These are phyloP conservation scores for Zeus faber DNA, from an alignment of 2,113 vertebrate species.

Conservation along the genomic window DNA sequence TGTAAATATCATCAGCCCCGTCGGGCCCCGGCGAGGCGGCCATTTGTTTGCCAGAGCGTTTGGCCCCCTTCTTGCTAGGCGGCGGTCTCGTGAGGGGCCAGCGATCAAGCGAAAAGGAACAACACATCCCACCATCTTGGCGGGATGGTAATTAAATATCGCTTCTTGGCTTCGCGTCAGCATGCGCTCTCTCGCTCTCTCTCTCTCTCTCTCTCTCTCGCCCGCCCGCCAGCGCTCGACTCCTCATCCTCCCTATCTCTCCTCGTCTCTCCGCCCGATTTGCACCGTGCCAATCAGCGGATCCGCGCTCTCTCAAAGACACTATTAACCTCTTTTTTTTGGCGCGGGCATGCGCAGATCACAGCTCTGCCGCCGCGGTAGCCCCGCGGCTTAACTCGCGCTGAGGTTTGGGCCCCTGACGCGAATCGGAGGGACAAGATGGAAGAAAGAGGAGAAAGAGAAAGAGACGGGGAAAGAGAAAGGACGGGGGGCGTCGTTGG, in stretches of 20 bases:
- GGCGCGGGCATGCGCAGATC: constrained; percentile 44
- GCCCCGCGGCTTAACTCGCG: constrained; percentile 26
- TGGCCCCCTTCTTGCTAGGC: constrained; percentile 39
- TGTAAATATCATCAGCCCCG: too few species aligned
- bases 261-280: background rate
- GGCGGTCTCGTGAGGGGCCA: constrained; percentile 40
- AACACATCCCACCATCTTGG: constrained; percentile 49
- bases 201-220: too few species aligned
- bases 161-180: constrained; percentile 46
- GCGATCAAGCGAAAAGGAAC: constrained; percentile 44
- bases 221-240: background rate
- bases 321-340: constrained; percentile 51
- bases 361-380: constrained; percentile 15
- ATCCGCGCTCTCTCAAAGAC: constrained; percentile 55
- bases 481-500: background rate
- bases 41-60: constrained; percentile 38
- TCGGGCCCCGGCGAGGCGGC: too few species aligned
- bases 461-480: background rate
- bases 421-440: background rate
- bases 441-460: background rate
- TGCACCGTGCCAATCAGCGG: too few species aligned
- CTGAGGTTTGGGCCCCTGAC: constrained; percentile 18
- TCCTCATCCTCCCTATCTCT: background rate
- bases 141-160: constrained; percentile 61
- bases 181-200: constrained; percentile 42